Evolutionary conservation across 2,888 invertebrate genomes (phyloP).

Genomic region (Spilosoma lubricipeda): DNA sequence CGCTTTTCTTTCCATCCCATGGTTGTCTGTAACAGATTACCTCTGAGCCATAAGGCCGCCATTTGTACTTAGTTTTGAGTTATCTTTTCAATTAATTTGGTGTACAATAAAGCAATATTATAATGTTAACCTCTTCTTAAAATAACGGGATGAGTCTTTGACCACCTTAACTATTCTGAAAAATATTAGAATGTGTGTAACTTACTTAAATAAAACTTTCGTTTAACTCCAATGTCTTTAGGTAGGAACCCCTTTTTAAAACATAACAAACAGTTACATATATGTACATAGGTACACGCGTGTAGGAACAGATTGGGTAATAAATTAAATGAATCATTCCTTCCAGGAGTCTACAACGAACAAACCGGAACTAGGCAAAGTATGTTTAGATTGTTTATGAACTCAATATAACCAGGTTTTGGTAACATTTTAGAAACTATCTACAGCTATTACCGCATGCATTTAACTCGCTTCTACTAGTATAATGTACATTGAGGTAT

Average conservation of each 20-base stretch:
- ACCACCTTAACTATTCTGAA: background rate
- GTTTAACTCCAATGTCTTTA: background rate
- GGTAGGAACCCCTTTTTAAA: background rate
- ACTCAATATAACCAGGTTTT: constrained; percentile 29
- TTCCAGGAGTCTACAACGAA: constrained; percentile 72
- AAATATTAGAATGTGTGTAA: background rate
- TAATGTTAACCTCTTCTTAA: background rate
- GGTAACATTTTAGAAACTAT: constrained; percentile 12
- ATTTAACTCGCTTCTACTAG: constrained; percentile 14
- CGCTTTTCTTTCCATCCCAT: no score
- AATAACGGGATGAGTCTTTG: background rate
- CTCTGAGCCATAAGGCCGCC: no score
- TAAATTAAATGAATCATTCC: constrained; percentile 45
- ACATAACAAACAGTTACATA: no score
- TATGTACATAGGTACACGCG: no score
- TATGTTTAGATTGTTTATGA: constrained; percentile 60
- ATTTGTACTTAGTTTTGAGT: no score
- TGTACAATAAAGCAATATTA: no score
- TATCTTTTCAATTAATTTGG: no score
- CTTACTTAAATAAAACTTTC: background rate
- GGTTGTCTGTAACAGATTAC: no score
- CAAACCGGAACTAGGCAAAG: constrained; percentile 72
- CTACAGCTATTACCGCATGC: background rate
- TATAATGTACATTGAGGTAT: background rate
- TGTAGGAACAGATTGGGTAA: constrained; percentile 11